These are phyloP conservation scores for Brassicogethes aeneus DNA, from an alignment of 2,888 invertebrate genomes.

Conservation along the genomic window DNA sequence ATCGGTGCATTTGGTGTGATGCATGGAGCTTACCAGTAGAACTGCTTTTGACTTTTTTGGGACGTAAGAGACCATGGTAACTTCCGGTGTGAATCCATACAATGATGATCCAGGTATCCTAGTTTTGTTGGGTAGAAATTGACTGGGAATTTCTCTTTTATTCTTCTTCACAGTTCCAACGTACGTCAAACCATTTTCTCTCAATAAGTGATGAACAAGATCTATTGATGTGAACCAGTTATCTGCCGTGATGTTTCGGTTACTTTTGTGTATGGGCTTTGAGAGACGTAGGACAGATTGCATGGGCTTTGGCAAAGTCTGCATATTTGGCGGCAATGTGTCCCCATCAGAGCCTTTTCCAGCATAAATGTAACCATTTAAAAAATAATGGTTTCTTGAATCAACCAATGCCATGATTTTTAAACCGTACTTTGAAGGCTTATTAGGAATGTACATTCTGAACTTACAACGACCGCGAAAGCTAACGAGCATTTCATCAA, in stretches of 20 bases:
- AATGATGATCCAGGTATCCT: slow-evolving; percentile 9
- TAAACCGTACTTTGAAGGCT: no score
- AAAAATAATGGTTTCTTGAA: no score
- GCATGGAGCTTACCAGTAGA: no score
- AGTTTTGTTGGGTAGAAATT: slow-evolving; percentile 21
- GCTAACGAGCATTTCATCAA: no score
- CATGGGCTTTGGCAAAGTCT: slow-evolving; percentile 10
- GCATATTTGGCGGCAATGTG: no score
- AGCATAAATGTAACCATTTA: no score
- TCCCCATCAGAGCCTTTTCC: slow-evolving; percentile 11
- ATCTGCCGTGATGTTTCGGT: slow-evolving; percentile 21
- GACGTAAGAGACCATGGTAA: slow-evolving; percentile 14
- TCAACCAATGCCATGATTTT: no score
- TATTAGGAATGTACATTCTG: no score
- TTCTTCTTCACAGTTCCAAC: slow-evolving; percentile 26
- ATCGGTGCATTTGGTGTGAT: no score
- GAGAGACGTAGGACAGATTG: slow-evolving; percentile 13
- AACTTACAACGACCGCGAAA: no score
- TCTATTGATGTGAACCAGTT: slow-evolving; percentile 20
- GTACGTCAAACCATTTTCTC: slow-evolving; percentile 16
- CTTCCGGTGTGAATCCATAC: slow-evolving; percentile 19
- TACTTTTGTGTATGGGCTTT: slow-evolving; percentile 15
- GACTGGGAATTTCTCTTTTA: slow-evolving; percentile 22
- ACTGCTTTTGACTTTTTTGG: no score
- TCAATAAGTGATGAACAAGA: slow-evolving; percentile 14